Percentiles rank a stretch among this genome's conserved stretches.
Conservation (phyloP, 2,113 vertebrate species). For the Archilochus colubris region DNA sequence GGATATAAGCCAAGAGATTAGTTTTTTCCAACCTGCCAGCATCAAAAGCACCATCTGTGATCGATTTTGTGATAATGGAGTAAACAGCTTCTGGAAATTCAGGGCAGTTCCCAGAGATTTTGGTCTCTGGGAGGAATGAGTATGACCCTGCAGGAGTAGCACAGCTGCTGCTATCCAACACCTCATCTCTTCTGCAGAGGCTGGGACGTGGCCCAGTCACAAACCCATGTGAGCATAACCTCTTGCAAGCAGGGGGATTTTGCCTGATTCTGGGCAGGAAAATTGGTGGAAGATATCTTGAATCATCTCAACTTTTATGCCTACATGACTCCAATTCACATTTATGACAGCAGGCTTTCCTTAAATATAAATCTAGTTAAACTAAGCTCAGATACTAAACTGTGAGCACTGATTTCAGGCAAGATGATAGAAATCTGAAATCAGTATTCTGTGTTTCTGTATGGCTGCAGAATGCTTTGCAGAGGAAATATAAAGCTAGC, state of each 20-base stretch:
- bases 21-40: constrained; percentile 41
- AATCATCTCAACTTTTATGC: neutral
- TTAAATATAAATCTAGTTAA: neutral
- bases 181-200: neutral
- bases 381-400: neutral
- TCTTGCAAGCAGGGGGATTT: neutral
- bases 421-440: neutral
- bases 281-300: neutral
- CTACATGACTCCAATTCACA: neutral
- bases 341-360: neutral
- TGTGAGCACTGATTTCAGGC: neutral
- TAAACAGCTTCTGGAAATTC: constrained; percentile 51
- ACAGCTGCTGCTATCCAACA: neutral
- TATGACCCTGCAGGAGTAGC: neutral
- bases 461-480: neutral
- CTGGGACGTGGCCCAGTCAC: neutral
- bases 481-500: neutral
- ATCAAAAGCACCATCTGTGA: constrained; percentile 38
- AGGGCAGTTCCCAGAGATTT: constrained; percentile 8
- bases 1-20: constrained; percentile 2
- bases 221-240: neutral
- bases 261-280: neutral
- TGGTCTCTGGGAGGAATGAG: neutral
- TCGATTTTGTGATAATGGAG: constrained; percentile 17
- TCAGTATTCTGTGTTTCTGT: neutral